A percentile compares a stretch with the other conserved stretches of the same genome.
Evolutionary conservation across 1,140 invertebrate genomes (phyloP).

Genomic region (Potamilus streckersoni): DNA sequence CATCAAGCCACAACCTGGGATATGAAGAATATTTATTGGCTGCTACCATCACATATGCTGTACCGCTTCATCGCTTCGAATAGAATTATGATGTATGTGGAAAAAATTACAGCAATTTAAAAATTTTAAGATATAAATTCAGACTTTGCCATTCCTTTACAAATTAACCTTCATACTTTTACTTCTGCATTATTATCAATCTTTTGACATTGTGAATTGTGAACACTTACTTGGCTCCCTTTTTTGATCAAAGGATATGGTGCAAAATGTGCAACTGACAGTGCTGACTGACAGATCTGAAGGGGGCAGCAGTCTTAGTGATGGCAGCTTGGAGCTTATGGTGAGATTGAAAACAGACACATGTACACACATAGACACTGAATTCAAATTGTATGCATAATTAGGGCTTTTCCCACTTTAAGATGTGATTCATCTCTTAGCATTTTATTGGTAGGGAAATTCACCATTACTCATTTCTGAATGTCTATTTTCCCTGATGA

Average conservation of each 20-base stretch:
- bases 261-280: constrained; percentile 68
- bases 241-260: constrained; percentile 45
- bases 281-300: constrained; percentile 88
- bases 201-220: neutral
- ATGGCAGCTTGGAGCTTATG: constrained; percentile 74
- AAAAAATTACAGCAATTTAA: too few species aligned
- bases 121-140: neutral
- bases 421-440: too few species aligned
- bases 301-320: constrained; percentile 84
- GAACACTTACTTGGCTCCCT: neutral
- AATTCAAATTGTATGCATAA: too few species aligned
- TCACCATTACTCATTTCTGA: neutral
- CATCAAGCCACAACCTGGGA: too few species aligned
- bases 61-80: too few species aligned
- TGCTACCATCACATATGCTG: too few species aligned
- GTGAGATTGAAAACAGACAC: constrained; percentile 48
- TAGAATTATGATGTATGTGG: too few species aligned
- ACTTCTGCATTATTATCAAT: neutral
- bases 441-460: neutral
- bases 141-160: neutral
- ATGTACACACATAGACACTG: too few species aligned
- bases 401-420: too few species aligned
- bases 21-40: too few species aligned
- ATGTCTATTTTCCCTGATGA: neutral
- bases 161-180: neutral